Evolutionary conservation across 2,888 invertebrate genomes (phyloP), one percentile per base, ranked within the genome.

Genomic region (Drosophila koepferae): DNA sequence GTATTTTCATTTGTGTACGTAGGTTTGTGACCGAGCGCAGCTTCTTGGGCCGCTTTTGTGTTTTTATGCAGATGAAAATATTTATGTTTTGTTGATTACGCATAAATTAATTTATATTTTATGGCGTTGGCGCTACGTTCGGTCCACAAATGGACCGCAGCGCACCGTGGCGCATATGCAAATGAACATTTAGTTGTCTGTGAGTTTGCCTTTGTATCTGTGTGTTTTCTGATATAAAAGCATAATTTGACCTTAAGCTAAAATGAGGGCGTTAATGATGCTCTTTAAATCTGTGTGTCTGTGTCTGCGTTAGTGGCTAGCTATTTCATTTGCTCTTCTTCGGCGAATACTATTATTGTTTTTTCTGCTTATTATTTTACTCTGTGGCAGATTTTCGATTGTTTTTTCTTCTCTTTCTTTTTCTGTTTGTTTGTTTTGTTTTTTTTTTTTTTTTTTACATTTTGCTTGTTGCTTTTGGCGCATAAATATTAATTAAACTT

Each of bases 251-350:
- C 90, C 90, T 91, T 89, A 82, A 82, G 86, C 77, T 71, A 74
- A 91, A 86, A 91, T 82, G 91, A 91, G 90, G 90, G 91, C 91
- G 90, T 90, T 89, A 86, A 90, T 89, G 89, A 86, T 80, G 91
- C 79, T 87, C 74, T 81, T 89, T 82, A 77, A 79, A 63, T 80
- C 60, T 75, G 55, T 74, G 61, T 58, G 62, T 20, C 2, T 63
- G 36, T 55, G 62, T 63, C 31, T 56, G 60, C 60, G 28, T 53
- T n/a, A 62, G 23, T 60, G 20, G 60, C 36, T 65, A 60, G 71
- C 54, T 79, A 55, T 71, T 69, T 71, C 56, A 63, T 67, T 62
- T 56, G 53, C 55, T 59, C 60, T 51, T 72, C 44, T 44, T 70
- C 18, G 41, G 18, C 60, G 63, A 66, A 75, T 49, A 72, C 49